Evolutionary conservation across 2,888 invertebrate genomes (phyloP), one percentile per base, ranked within the genome.

Genomic region (Cotesia congregata): DNA sequence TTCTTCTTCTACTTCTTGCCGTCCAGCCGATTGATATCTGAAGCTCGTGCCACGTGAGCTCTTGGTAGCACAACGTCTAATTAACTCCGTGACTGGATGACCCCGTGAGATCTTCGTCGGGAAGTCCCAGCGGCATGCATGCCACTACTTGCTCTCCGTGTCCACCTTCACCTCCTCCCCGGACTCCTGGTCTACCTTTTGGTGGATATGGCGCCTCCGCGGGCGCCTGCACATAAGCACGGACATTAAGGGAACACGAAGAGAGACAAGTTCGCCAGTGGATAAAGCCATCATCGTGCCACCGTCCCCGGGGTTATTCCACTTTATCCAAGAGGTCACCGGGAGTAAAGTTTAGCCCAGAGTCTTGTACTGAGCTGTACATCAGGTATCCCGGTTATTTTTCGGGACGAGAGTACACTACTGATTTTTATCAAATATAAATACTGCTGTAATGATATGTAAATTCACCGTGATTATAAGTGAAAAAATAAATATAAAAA

Each of bases 31-130:
- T 89, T 89, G 87, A 88, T 89, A 89, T 89, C 88, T 86, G 80
- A 40, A 76, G 81, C 85, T 85, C 83, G 83, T 85, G 86, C 85
- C 86, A 87, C 86, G 85, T 86, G 86, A 86, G 84, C 82, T 76
- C 82, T 76, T 80, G 81, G 83, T 83, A 84, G 84, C 86, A 86
- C 86, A 80, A 81, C 83, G 85, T 88, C 88, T 89, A 89, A 89
- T 89, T 89, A 89, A 89, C 88, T 89, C 88, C 87, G 88, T 88
- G 88, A 88, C 87, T 86, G 85, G 87, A 82, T 88, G 88, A 89
- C 88, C 89, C 85, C 83, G 78, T 74, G 81, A 81, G 80, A 82
- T 75, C 79, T 62, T 76, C 38, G 65, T 20, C 65, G 38, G 30
- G 30, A 12, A 65, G 50, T 39, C 72, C 78, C 80, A 83, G 84